Base-by-base conservation (phyloP, 2,797 vertebrate species). In the Micrastur ruficollis region DNA sequence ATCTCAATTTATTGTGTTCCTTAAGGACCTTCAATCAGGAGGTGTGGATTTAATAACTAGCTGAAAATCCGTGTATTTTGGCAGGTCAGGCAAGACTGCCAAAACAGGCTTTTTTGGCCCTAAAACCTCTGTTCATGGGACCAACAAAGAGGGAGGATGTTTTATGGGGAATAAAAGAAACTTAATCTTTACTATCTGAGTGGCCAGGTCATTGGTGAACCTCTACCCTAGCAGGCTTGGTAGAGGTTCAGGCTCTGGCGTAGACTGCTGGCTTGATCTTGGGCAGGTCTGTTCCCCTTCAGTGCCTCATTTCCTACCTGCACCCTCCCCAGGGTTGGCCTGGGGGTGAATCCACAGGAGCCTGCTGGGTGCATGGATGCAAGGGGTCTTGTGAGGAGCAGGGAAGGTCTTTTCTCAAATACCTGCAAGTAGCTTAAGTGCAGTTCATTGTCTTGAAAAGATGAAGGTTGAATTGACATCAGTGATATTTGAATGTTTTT, bases 291-390 rank as follows among this genome's bases (percentile, higher is more conserved):
- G 4, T 75, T 82, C 11, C 12, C 12, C 12, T 56, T 32, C 12
- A 14, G 44, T 67, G 71, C 56, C 22, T 63, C 25, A 7, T 74
- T 82, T 80, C 74, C 25, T 14, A 63, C 18, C 31, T 59, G n/a
- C 4, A 4, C 19, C 36, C 7, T 71, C 19, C 31, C 22, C 14
- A 38, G 29, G 38, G n/a, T 31, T 81, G 44, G 12, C 11, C 9
- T 38, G 22, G n/a, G 3, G 5, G 31, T 20, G 8, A 63, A 59
- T 61, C 23, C 50, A 20, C 18, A 22, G n/a, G 53, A 80, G 9
- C 27, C 22, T 1, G 1, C 44, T 44, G 27, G 6, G 21, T 61
- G 66, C 13, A 19, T 0, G 4, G 55, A 6, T 80, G 32, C 21
- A 55, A n/a, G 16, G 12, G 22, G 9, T 59, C n/a, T 74, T 83